phyloP scores from a whole-genome alignment of 2,888 invertebrate genomes.

The Acanthosepion pharaonis region DNA sequence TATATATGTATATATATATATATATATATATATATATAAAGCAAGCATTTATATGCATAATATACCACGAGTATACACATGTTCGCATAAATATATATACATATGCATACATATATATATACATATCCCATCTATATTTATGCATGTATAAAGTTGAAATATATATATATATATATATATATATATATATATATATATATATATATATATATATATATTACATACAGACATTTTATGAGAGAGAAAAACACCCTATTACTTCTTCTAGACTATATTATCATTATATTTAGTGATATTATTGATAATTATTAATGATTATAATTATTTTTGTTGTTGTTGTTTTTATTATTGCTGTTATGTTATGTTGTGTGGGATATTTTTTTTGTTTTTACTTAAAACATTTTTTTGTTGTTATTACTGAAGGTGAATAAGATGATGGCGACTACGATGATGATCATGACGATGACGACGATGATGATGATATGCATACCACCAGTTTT shows the following conservation, averaged over 20 bases:
- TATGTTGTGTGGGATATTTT: background rate
- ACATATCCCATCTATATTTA: background rate
- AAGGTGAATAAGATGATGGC: background rate
- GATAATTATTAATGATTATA: background rate
- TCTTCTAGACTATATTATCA: background rate
- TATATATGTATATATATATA: background rate
- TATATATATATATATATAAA: background rate
- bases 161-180: slow-evolving; percentile 42
- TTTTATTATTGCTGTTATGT: background rate
- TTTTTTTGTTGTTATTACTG: background rate
- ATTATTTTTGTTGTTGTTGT: background rate
- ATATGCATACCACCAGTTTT: background rate
- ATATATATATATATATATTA: background rate
- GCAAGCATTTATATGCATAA: background rate
- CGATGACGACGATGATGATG: background rate
- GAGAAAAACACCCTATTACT: background rate
- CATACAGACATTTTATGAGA: background rate
- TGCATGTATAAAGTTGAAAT: background rate
- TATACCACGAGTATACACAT: background rate
- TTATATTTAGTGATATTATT: slow-evolving; percentile 33
- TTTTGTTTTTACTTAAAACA: background rate
- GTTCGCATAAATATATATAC: slow-evolving; percentile 39
- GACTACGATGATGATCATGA: background rate
- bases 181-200: slow-evolving; percentile 11
- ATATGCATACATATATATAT: slow-evolving; percentile 38